Evolutionary conservation across 2,113 vertebrate species (phyloP).

Genomic region (Lamprologus lemairii): DNA sequence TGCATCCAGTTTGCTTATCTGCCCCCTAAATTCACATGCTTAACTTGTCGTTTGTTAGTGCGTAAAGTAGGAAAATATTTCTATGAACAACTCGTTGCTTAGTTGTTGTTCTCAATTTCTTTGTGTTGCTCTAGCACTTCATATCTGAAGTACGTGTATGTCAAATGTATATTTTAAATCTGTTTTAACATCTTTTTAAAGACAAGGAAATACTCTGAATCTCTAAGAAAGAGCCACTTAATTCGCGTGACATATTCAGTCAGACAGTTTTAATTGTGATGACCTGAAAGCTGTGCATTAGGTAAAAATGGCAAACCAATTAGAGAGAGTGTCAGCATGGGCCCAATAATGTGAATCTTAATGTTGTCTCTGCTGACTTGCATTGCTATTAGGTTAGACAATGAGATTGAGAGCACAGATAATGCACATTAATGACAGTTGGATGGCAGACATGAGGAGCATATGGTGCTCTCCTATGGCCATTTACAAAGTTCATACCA

Average conservation of each 20-base stretch:
- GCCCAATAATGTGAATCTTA: conserved; percentile 26
- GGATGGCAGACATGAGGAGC: conserved; percentile 22
- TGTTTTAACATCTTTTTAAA: not conserved
- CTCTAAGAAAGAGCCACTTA: not conserved
- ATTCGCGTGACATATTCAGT: conserved; percentile 9
- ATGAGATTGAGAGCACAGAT: conserved; percentile 19
- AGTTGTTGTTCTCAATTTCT: not conserved
- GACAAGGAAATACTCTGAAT: not conserved
- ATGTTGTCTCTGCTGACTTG: conserved; percentile 2
- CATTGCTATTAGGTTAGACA: conserved; percentile 22
- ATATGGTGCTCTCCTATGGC: conserved; percentile 36
- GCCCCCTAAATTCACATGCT: conserved; percentile 56
- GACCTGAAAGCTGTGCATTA: conserved; percentile 17
- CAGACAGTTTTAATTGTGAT: conserved; percentile 2
- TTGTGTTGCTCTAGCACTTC: not conserved
- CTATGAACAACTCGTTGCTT: not conserved
- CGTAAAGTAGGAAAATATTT: conserved; percentile 31
- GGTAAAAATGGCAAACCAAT: conserved; percentile 43
- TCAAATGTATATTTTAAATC: not conserved
- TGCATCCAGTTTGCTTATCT: conserved; percentile 62
- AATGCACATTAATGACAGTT: conserved; percentile 50
- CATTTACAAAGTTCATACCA: not conserved
- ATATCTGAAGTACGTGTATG: not conserved
- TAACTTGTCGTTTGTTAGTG: conserved; percentile 54
- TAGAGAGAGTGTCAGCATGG: not conserved